Percentiles rank a stretch among this genome's conserved stretches.
phyloP scores from a whole-genome alignment of 2,888 invertebrate species.

The Melanargia galathea region DNA sequence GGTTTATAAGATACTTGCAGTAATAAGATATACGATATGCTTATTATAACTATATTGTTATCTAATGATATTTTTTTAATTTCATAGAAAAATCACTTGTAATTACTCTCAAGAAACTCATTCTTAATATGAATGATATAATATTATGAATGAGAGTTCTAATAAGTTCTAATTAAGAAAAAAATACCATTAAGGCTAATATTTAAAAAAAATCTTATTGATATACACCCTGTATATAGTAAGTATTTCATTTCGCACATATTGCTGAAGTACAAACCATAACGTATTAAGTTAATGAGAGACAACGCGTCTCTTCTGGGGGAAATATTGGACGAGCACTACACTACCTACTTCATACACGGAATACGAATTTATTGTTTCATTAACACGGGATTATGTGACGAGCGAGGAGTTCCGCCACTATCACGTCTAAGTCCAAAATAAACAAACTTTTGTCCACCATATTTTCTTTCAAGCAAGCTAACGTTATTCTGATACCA shows the following conservation, averaged over 20 bases:
- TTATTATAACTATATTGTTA: too few species aligned
- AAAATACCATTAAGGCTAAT: too few species aligned
- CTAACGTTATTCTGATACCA: too few species aligned
- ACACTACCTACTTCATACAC: conserved; percentile 47
- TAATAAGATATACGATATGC: too few species aligned
- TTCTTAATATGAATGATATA: too few species aligned
- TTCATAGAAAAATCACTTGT: too few species aligned
- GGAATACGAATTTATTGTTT: conserved; percentile 74
- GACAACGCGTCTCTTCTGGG: conserved; percentile 64
- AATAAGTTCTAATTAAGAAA: too few species aligned
- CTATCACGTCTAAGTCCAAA: not conserved
- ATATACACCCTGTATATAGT: conserved; percentile 48
- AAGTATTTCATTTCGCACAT: conserved; percentile 68
- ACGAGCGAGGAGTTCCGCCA: conserved; percentile 42
- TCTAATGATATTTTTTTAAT: too few species aligned
- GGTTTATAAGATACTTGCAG: too few species aligned
- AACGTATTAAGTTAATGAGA: conserved; percentile 78
- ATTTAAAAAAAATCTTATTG: not conserved
- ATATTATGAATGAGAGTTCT: too few species aligned
- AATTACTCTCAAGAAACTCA: too few species aligned
- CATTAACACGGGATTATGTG: conserved; percentile 65
- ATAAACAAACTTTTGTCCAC: conserved; percentile 5
- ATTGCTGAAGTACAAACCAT: conserved; percentile 69
- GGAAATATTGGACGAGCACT: conserved; percentile 55
- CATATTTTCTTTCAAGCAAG: not conserved